Evolutionary conservation across 2,113 vertebrate species (phyloP).

Genomic region (Lynx canadensis): DNA sequence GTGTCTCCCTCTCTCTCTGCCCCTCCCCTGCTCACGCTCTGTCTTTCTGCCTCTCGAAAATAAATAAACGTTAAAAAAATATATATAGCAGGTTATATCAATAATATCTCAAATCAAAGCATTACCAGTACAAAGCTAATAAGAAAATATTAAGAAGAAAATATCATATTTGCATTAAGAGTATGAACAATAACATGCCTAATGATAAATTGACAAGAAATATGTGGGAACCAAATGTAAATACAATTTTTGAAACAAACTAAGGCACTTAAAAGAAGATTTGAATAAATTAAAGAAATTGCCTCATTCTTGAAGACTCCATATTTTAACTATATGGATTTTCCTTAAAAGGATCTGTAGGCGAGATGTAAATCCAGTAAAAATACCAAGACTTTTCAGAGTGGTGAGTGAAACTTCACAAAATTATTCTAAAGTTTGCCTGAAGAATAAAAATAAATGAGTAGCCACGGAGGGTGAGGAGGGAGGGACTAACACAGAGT

Average conservation of each 20-base stretch:
- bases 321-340: neutral
- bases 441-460: neutral
- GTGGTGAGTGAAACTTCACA: neutral
- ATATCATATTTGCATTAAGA: neutral
- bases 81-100: neutral
- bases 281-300: neutral
- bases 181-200: neutral
- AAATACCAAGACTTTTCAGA: neutral
- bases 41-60: too few relatives aligned
- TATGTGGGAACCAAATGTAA: neutral
- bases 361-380: neutral
- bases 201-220: neutral
- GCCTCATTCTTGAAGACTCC: neutral
- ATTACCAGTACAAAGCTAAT: neutral
- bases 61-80: too few relatives aligned
- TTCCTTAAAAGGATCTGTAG: neutral
- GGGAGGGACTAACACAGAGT: neutral
- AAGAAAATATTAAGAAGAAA: neutral
- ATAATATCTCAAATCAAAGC: neutral
- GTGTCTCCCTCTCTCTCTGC: too few relatives aligned
- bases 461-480: rapidly evolving
- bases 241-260: neutral
- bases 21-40: too few relatives aligned
- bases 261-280: neutral
- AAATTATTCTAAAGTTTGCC: neutral